Percentiles rank a stretch among this genome's conserved stretches.
These are phyloP conservation scores for Saimiri boliviensis DNA, from an alignment of 2,113 vertebrate species.

Conservation along the genomic window DNA sequence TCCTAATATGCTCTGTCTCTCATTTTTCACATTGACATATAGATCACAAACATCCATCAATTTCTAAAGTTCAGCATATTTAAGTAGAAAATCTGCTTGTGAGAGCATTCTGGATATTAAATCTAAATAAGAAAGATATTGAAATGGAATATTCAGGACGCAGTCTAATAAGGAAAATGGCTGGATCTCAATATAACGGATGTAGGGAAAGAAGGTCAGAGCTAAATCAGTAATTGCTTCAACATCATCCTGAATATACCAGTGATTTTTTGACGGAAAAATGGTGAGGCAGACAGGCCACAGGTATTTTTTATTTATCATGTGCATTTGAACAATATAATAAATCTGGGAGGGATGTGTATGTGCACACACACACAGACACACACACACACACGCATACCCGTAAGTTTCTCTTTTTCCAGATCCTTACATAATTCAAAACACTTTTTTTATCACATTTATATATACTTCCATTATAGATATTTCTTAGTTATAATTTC, in stretches of 20 bases:
- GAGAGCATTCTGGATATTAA: slow-evolving; percentile 56
- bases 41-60: slow-evolving; percentile 64
- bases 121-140: slow-evolving; percentile 48
- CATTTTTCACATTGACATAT: slow-evolving; percentile 55
- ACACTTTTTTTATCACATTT: neutral
- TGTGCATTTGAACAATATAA: neutral
- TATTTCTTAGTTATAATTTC: neutral
- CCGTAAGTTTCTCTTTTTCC: neutral
- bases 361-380: neutral
- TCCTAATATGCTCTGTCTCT: neutral
- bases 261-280: neutral
- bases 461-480: neutral
- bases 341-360: neutral
- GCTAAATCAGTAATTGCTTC: neutral
- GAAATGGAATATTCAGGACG: slow-evolving; percentile 36
- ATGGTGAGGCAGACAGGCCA: neutral
- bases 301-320: neutral
- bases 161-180: slow-evolving; percentile 18
- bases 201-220: neutral
- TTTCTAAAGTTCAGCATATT: neutral
- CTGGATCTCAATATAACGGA: neutral
- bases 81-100: slow-evolving; percentile 27
- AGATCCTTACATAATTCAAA: neutral
- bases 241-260: neutral
- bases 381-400: neutral